These are phyloP conservation scores for Drosophila tropicalis DNA, from an alignment of 1,140 invertebrate genomes.

Conservation along the genomic window DNA sequence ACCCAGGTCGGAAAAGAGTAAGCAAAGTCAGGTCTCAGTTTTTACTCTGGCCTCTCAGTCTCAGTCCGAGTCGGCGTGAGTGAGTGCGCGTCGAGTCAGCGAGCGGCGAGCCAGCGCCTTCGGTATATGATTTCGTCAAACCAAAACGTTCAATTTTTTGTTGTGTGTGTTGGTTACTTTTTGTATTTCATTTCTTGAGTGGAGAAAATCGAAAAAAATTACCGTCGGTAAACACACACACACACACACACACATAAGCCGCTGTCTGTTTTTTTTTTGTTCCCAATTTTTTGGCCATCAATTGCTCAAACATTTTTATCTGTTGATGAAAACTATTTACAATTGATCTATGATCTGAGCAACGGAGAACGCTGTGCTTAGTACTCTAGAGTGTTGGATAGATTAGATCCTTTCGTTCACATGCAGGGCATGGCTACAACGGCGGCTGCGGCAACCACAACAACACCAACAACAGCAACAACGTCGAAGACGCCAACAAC, in stretches of 20 bases:
- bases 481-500: slow-evolving; percentile 29
- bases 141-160: not conserved
- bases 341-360: not conserved
- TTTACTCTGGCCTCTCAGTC: slow-evolving; percentile 45
- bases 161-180: not conserved
- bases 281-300: not conserved
- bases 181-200: not conserved
- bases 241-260: too few species aligned
- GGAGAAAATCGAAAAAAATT: slow-evolving; percentile 6
- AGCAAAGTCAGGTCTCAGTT: slow-evolving; percentile 52
- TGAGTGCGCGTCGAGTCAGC: slow-evolving; percentile 61
- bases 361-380: too few species aligned
- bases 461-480: slow-evolving; percentile 28
- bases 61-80: slow-evolving; percentile 72
- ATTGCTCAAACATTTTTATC: not conserved
- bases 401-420: not conserved
- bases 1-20: slow-evolving; percentile 33
- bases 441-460: slow-evolving; percentile 24
- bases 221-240: slow-evolving; percentile 9
- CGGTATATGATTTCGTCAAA: slow-evolving; percentile 2
- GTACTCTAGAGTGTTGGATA: too few species aligned
- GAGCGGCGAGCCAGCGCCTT: slow-evolving; percentile 41
- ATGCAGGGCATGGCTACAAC: slow-evolving; percentile 56
- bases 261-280: too few species aligned
- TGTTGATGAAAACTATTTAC: not conserved